Evolutionary conservation across 2,888 invertebrate species (phyloP).

Genomic region (Biston betularia): DNA sequence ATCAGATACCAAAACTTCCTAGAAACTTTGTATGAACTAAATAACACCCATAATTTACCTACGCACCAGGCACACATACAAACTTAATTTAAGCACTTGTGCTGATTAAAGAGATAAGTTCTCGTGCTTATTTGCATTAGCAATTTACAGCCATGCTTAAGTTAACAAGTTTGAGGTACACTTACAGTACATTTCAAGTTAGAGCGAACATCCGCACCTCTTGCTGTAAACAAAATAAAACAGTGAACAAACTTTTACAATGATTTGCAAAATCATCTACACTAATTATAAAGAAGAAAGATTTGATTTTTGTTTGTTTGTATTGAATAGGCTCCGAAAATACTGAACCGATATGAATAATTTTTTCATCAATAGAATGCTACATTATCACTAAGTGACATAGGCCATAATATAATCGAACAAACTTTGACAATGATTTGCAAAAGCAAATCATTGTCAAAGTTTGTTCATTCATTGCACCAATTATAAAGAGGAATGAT

Average conservation of each 20-base stretch:
- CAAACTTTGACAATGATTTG: neutral
- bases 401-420: too few species aligned
- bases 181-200: slow-evolving; percentile 41
- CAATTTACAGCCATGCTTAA: slow-evolving; percentile 52
- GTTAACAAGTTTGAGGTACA: slow-evolving; percentile 48
- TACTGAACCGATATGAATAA: too few species aligned
- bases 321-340: too few species aligned
- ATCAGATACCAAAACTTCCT: neutral
- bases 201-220: slow-evolving; percentile 36
- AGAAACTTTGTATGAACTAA: slow-evolving; percentile 10
- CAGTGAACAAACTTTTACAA: slow-evolving; percentile 9
- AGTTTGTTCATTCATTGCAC: slow-evolving; percentile 1
- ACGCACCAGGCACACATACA: slow-evolving; percentile 19
- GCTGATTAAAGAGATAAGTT: slow-evolving; percentile 51
- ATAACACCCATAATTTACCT: slow-evolving; percentile 37
- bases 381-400: neutral
- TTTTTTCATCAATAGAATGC: too few species aligned
- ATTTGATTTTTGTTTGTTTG: too few species aligned
- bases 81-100: slow-evolving; percentile 35
- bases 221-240: neutral
- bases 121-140: slow-evolving; percentile 54
- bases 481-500: too few species aligned
- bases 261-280: neutral
- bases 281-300: too few species aligned
- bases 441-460: neutral